A percentile compares a stretch with the other conserved stretches of the same genome.
phyloP scores from a whole-genome alignment of 2,888 invertebrate genomes.

The Drosophila paracracens region DNA sequence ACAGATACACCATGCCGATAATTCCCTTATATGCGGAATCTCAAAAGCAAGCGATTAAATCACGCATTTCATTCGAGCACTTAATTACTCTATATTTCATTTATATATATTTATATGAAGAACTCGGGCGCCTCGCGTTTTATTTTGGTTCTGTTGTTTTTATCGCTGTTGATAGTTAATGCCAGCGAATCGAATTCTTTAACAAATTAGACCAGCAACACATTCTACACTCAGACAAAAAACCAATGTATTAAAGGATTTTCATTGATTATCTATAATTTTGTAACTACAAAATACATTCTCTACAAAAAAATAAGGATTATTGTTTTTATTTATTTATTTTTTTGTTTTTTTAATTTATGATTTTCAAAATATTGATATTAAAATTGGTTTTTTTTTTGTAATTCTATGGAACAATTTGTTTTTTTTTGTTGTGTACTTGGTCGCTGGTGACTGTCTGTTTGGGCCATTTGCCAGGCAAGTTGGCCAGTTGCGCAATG shows the following conservation, averaged over 20 bases:
- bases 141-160: conserved; percentile 9
- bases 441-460: conserved; percentile 22
- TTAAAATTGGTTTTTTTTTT: neutral
- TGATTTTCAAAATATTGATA: neutral
- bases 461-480: conserved; percentile 54
- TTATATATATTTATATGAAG: conserved; percentile 12
- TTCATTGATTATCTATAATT: neutral
- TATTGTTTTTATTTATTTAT: neutral
- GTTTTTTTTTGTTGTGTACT: neutral
- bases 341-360: neutral
- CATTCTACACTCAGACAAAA: conserved; percentile 9
- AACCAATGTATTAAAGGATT: neutral
- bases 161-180: conserved; percentile 12
- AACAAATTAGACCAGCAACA: conserved; percentile 33
- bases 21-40: conserved; percentile 1
- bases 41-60: conserved; percentile 11
- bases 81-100: conserved; percentile 8
- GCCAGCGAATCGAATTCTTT: conserved; percentile 27
- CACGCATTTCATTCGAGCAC: conserved; percentile 2
- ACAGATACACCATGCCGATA: conserved; percentile 17
- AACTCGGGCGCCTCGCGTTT: conserved; percentile 26
- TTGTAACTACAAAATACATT: neutral
- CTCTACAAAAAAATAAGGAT: too few species aligned
- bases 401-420: neutral
- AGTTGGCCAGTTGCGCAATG: conserved; percentile 56